Conservation (phyloP, 2,888 invertebrate species). For the Carterocephalus palaemon region DNA sequence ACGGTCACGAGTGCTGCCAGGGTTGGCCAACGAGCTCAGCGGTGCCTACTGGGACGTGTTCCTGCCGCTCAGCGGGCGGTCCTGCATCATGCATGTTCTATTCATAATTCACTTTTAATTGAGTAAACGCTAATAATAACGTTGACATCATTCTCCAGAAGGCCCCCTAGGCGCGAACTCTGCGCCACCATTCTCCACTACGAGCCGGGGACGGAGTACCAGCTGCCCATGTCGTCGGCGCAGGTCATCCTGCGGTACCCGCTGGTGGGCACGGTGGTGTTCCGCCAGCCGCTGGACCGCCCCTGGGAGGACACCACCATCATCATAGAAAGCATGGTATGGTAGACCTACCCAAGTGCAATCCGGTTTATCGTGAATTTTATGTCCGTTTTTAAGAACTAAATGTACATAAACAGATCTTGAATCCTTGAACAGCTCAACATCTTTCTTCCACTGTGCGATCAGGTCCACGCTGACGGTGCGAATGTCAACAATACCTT, state of each 20-base stretch:
- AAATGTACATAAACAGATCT: not conserved
- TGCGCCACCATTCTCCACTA: conserved; percentile 83
- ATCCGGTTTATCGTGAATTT: too few species aligned
- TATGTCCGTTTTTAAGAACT: not conserved
- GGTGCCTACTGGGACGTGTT: too few species aligned
- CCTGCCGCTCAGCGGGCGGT: too few species aligned
- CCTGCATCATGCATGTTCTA: too few species aligned
- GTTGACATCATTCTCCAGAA: conserved; percentile 41
- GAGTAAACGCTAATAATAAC: too few species aligned
- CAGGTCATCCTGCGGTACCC: conserved; percentile 92
- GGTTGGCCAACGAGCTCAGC: too few species aligned
- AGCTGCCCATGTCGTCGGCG: conserved; percentile 86
- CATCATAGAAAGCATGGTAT: conserved; percentile 84
- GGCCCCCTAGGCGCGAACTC: conserved; percentile 50
- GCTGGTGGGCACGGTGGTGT: conserved; percentile 88
- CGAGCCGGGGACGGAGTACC: conserved; percentile 81
- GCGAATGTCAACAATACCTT: conserved; percentile 85
- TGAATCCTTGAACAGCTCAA: too few species aligned
- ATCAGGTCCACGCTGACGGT: conserved; percentile 91
- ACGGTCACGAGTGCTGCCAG: too few species aligned
- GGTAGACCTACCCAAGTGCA: too few species aligned
- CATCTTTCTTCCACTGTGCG: too few species aligned
- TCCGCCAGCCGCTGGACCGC: conserved; percentile 88
- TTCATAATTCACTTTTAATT: too few species aligned
- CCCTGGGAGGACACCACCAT: conserved; percentile 92